Evolutionary conservation across 2,888 invertebrate species (phyloP), one percentile per base, ranked within the genome.

Genomic region (Aromia moschata): DNA sequence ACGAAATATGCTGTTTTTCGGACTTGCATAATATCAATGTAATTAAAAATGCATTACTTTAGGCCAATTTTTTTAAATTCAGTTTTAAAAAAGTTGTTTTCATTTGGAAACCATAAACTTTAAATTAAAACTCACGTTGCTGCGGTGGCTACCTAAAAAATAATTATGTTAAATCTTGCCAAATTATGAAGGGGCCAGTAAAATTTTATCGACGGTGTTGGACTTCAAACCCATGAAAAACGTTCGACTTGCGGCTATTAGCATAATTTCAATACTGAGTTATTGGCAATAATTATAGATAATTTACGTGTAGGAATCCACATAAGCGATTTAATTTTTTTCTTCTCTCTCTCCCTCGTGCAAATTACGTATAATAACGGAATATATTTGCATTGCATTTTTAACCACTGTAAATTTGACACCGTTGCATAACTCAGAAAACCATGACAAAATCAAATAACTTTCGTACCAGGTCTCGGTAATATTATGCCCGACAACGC

Each of bases 391-490:
- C 55, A 55, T 55, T 17, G 46, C 46, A 55, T 56, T 46, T 46
- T 38, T 15, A 30, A 14, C 11, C 38, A 9, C 17, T 11, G 46
- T 47, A 47, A 56, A 38, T 40, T 20, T 47, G 47, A 56, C 40
- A 47, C 31, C 47, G 16, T 14, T 17, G 25, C 3, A 31, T 40
- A 46, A 40, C 40, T 47, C 47, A 47, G 11, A 12, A 25, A 10
- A 40, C 30, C 56, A 47, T 56, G 56, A 47, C 56, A 56, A 56
- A 56, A 47, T 47, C 47, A 47, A 56, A 56, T 56, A 56, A 56
- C 38, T 55, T 46, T 20, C n/a, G 31, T 20, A 16, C 2, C 4
- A 11, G 37, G 7, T 11, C 16, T 15, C 30, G 38, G 40, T 47
- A 36, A 45, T 47, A 56, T 47, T 46, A 46, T 44, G 37, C 38